Evolutionary conservation across 2,888 invertebrate species (phyloP), one percentile per base, ranked within the genome.

Genomic region (Escarpia spicata): DNA sequence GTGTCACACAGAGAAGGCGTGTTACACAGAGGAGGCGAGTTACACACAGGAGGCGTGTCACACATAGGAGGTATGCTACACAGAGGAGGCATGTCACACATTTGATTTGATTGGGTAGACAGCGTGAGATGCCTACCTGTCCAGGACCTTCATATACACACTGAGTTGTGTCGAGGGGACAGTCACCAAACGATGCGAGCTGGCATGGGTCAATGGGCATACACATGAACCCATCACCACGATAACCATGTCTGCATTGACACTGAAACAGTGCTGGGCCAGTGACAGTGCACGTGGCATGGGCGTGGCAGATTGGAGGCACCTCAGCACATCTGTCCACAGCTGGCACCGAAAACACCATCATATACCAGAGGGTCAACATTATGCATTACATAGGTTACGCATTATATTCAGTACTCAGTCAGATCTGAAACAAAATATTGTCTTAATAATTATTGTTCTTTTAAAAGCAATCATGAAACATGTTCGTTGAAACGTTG

Each of bases 171-270:
- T 94, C 92, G 2, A 75, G 58, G 9, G 94, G 94, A 94, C 96
- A 96, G 0, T 95, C 95, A 12, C 95, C 95, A 92, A 95, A 94
- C 19, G 75, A 26, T 92, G 95, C 93, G 1, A 92, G 92, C 93
- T 95, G 95, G 92, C 96, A 96, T 2, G 95, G 95, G 93, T 96
- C 94, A 90, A 95, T 94, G 43, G 95, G 94, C 37, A 94, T 93
- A 93, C 96, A 96, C 37, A 92, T 92, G 92, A 94, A 94, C 8
- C 96, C 95, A 94, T 95, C 95, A 90, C 95, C 95, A 91, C 93
- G 92, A 94, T 94, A 95, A 92, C 95, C 95, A 44, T 92, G 52
- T 19, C 93, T 93, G 93, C 96, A 96, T 1, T 93, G 93, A 93
- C 96, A 96, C 45, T 94, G 93, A 92, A 94, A 94, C 6, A 92